These are phyloP conservation scores for Entomyzon cyanotis DNA, from an alignment of 2,113 vertebrate species.

Conservation along the genomic window DNA sequence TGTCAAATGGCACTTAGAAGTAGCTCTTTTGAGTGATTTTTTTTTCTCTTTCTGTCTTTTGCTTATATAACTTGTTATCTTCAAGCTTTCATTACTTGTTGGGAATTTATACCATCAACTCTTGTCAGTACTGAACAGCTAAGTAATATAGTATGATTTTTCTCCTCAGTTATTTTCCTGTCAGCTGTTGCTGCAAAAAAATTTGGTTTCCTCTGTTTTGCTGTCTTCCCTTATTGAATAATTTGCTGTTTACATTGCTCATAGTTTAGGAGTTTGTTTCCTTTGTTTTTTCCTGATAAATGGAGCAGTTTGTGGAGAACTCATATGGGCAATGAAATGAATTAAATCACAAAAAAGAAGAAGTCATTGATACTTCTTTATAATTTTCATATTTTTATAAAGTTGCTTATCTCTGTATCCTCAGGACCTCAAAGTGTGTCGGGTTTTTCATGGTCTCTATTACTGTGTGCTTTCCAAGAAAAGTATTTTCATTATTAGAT, in stretches of 20 bases:
- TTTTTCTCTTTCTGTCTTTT: neutral
- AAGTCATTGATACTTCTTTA: neutral
- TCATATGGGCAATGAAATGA: neutral
- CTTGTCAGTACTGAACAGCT: neutral
- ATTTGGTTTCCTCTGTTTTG: neutral
- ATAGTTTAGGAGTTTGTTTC: neutral
- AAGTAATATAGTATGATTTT: neutral
- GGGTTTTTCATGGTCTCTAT: neutral
- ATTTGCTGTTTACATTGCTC: neutral
- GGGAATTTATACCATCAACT: neutral
- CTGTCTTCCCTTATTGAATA: neutral
- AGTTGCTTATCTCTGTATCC: neutral
- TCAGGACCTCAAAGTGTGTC: neutral
- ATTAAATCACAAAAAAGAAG: neutral
- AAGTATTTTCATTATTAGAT: neutral
- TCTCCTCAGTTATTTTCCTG: neutral
- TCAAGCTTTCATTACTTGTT: neutral
- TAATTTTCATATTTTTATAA: neutral
- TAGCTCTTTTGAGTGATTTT: neutral
- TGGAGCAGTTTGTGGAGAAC: neutral
- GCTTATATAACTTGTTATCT: neutral
- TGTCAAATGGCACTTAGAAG: neutral
- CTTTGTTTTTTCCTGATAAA: neutral
- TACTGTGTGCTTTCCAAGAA: neutral
- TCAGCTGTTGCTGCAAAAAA: neutral